These are phyloP conservation scores for Torymus auratus DNA, from an alignment of 2,888 invertebrate genomes.

Conservation along the genomic window DNA sequence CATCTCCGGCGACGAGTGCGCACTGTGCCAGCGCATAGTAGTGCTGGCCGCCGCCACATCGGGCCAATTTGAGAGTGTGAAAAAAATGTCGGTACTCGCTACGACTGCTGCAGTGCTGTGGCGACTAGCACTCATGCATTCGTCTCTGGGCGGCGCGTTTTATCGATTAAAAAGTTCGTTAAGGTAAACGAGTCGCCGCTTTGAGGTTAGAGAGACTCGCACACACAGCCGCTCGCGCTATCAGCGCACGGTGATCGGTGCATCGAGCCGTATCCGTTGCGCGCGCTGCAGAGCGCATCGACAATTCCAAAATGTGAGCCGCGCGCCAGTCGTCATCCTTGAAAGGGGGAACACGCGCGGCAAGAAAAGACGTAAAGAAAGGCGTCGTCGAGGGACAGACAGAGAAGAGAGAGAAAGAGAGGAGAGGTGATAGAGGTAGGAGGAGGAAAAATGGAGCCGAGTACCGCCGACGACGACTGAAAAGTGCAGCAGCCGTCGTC, in stretches of 20 bases:
- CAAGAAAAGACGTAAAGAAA: slow-evolving; percentile 3
- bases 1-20: background rate
- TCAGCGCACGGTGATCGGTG: too few species aligned
- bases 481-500: too few species aligned
- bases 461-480: background rate
- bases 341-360: slow-evolving; percentile 3
- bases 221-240: too few species aligned
- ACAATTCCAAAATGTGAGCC: slow-evolving; percentile 42
- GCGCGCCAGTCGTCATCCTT: slow-evolving; percentile 32
- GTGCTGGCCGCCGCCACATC: slow-evolving; percentile 1
- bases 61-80: background rate
- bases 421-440: too few species aligned
- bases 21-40: slow-evolving; percentile 28
- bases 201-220: slow-evolving; percentile 45
- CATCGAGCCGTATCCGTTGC: too few species aligned
- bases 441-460: slow-evolving; percentile 17
- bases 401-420: too few species aligned
- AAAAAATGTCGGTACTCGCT: slow-evolving; percentile 14
- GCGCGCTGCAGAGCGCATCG: background rate
- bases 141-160: slow-evolving; percentile 20
- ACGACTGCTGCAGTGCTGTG: background rate
- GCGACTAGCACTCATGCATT: background rate
- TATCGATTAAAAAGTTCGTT: slow-evolving; percentile 48
- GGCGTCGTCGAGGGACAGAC: background rate
- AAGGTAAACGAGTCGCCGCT: slow-evolving; percentile 25